These are phyloP conservation scores for Onthophagus taurus DNA, from an alignment of 1,140 invertebrate species.

Conservation along the genomic window DNA sequence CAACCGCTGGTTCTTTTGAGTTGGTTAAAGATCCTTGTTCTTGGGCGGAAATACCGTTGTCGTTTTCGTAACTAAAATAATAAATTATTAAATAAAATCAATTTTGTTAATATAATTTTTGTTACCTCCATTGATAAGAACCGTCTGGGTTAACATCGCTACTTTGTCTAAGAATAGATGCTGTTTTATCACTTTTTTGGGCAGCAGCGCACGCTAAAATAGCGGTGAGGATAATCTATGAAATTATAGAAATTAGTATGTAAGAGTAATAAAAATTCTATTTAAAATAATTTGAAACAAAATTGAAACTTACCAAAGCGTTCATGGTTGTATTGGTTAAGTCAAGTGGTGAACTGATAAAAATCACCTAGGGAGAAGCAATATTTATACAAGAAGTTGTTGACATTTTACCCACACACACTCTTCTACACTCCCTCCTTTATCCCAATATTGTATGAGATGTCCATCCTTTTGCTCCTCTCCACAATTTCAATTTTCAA, in stretches of 20 bases:
- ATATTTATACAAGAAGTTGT: too few species aligned
- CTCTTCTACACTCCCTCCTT: too few species aligned
- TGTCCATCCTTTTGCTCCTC: too few species aligned
- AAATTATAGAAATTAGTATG: too few species aligned
- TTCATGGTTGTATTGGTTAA: slow-evolving; percentile 2
- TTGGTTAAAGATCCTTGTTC: background rate
- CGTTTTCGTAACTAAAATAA: slow-evolving; percentile 2
- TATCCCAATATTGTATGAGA: too few species aligned
- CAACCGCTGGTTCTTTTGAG: slow-evolving; percentile 28
- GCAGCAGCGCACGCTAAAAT: background rate
- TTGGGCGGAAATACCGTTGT: slow-evolving; percentile 2
- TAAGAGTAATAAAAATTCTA: background rate
- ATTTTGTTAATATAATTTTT: too few species aligned
- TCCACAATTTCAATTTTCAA: too few species aligned
- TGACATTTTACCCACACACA: too few species aligned
- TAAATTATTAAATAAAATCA: too few species aligned
- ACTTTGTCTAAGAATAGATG: background rate
- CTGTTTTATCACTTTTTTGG: background rate
- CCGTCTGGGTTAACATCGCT: slow-evolving; percentile 4
- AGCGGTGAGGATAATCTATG: background rate
- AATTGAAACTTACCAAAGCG: background rate
- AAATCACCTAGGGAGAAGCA: too few species aligned
- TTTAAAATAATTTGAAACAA: background rate
- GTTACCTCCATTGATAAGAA: background rate
- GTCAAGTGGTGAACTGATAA: too few species aligned